A percentile compares a stretch with the other conserved stretches of the same genome.
Conservation (phyloP, 1,140 invertebrate species). For the Cherax destructor region DNA sequence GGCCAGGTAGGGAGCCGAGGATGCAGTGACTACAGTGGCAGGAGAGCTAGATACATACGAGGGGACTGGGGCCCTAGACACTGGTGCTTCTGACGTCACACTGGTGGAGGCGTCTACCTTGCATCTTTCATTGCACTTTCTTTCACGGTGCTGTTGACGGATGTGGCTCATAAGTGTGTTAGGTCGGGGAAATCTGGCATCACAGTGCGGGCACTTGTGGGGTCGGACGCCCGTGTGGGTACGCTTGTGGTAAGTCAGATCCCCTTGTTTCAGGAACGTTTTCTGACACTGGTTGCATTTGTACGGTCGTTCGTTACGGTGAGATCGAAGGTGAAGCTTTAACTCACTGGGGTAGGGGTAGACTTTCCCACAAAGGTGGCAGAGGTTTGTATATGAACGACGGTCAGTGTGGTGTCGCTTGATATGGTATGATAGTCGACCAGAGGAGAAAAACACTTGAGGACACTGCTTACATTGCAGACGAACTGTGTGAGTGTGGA, state of each 20-base stretch:
- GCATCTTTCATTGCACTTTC: too few relatives aligned
- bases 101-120: background rate
- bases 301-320: constrained; percentile 51
- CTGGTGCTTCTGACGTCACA: constrained; percentile 5
- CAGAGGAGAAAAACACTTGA: constrained; percentile 55
- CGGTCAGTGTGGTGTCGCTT: constrained; percentile 55
- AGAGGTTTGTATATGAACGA: constrained; percentile 50
- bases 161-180: constrained; percentile 65
- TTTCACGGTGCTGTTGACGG: constrained; percentile 40
- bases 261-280: constrained; percentile 57
- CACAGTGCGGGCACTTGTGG: constrained; percentile 76
- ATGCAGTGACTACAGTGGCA: constrained; percentile 2
- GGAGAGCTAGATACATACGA: constrained; percentile 22
- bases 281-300: constrained; percentile 75
- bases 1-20: constrained; percentile 26
- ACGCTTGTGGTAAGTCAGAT: constrained; percentile 73
- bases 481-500: constrained; percentile 50
- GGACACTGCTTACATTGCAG: constrained; percentile 47
- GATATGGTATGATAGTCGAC: constrained; percentile 47
- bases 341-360: constrained; percentile 57
- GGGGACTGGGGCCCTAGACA: background rate
- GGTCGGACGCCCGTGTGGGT: constrained; percentile 75
- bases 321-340: constrained; percentile 44
- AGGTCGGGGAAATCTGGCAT: constrained; percentile 56
- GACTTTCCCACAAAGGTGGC: constrained; percentile 54